phyloP scores from a whole-genome alignment of 2,113 vertebrate genomes.

The Sebastes fasciatus region DNA sequence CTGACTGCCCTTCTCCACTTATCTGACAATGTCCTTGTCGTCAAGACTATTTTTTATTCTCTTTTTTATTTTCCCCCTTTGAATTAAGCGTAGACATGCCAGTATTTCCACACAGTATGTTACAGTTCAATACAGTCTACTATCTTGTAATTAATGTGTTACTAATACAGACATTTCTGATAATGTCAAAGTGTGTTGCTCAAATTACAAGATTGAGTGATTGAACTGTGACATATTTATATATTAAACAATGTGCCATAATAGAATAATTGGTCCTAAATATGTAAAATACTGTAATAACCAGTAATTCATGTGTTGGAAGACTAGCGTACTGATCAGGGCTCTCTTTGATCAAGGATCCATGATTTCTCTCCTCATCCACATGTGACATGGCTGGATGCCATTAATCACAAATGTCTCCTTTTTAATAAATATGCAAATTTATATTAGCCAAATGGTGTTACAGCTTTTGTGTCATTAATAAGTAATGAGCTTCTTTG shows the following conservation, averaged over 20 bases:
- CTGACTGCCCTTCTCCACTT: conserved; percentile 88
- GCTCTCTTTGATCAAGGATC: conserved; percentile 44
- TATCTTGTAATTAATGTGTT: conserved; percentile 30
- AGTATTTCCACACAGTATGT: conserved; percentile 43
- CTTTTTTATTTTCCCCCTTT: conserved; percentile 67
- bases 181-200: conserved; percentile 7
- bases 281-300: neutral
- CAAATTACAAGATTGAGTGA: conserved; percentile 5
- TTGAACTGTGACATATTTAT: neutral
- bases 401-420: conserved; percentile 87
- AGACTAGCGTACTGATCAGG: conserved; percentile 36
- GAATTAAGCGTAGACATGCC: conserved; percentile 61
- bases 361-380: conserved; percentile 61
- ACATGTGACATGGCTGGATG: conserved; percentile 78
- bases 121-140: conserved; percentile 35
- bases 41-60: conserved; percentile 82
- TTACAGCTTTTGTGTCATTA: conserved; percentile 83
- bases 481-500: conserved; percentile 83
- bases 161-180: neutral
- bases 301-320: conserved; percentile 14
- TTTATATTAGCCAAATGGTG: conserved; percentile 83
- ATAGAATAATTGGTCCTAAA: neutral
- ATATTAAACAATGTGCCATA: conserved; percentile 1
- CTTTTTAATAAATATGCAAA: conserved; percentile 89
- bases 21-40: conserved; percentile 87